A percentile compares a stretch with the other conserved stretches of the same genome.
Conservation (phyloP, 2,888 invertebrate species). For the Leptinotarsa rubiginosa region DNA sequence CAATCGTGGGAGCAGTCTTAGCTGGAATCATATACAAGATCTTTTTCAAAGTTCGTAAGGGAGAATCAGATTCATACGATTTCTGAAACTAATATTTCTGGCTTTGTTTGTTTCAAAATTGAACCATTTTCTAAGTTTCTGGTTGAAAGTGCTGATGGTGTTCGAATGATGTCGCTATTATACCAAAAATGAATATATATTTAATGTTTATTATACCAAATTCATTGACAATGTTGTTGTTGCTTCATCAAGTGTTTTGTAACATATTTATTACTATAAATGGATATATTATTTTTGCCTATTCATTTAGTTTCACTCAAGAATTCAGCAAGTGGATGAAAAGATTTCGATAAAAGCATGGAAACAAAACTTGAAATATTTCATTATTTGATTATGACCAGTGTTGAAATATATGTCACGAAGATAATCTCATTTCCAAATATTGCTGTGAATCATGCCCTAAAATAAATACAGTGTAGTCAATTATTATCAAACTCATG, state of each 20-base stretch:
- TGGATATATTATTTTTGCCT: background rate
- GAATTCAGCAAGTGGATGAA: background rate
- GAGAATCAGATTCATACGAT: conserved; percentile 82
- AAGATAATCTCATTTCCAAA: too few species aligned
- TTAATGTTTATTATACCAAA: background rate
- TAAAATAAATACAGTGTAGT: too few species aligned
- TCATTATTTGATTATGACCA: too few species aligned
- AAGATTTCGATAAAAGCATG: too few species aligned
- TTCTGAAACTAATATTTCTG: conserved; percentile 67
- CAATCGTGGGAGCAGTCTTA: conserved; percentile 70
- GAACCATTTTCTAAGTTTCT: background rate
- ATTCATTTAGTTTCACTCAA: background rate
- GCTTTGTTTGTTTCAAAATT: background rate
- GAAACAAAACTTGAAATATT: too few species aligned
- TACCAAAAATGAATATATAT: background rate
- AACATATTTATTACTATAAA: background rate
- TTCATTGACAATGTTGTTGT: background rate
- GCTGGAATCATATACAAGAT: conserved; percentile 72
- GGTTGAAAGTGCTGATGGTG: too few species aligned
- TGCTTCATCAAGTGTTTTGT: background rate
- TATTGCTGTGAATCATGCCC: too few species aligned
- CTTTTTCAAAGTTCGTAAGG: conserved; percentile 75
- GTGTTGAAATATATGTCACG: too few species aligned
- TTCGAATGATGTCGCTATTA: background rate
- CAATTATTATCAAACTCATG: too few species aligned